Conservation (phyloP, 2,888 invertebrate genomes). For the Abscondita cerata region DNA sequence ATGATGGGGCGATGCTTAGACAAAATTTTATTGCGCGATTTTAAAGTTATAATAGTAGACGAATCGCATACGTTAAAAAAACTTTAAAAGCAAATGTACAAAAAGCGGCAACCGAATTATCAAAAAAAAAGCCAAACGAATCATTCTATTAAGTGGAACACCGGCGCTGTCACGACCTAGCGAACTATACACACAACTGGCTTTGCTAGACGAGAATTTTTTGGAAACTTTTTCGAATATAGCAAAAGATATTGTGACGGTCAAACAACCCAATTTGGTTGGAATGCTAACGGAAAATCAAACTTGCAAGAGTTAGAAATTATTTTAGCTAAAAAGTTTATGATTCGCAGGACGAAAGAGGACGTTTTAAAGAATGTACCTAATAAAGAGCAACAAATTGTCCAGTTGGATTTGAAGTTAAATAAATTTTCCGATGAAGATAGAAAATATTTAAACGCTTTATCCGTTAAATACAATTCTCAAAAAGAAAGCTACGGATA, state of each 20-base stretch:
- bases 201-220: conserved; percentile 74
- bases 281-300: conserved; percentile 88
- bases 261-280: conserved; percentile 78
- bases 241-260: conserved; percentile 63
- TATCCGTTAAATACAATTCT: conserved; percentile 64
- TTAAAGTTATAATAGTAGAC: conserved; percentile 83
- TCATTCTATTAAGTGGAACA: conserved; percentile 89
- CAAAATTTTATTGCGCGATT: conserved; percentile 66
- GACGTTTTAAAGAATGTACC: conserved; percentile 86
- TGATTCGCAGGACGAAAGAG: conserved; percentile 89
- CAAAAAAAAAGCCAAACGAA: conserved; percentile 68
- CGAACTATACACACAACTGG: conserved; percentile 88
- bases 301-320: conserved; percentile 83
- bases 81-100: conserved; percentile 78
- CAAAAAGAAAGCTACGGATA: conserved; percentile 62
- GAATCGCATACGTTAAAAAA: conserved; percentile 93
- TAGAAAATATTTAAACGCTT: conserved; percentile 62
- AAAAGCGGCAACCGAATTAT: conserved; percentile 66
- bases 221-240: conserved; percentile 68
- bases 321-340: conserved; percentile 75
- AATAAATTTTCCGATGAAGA: conserved; percentile 68
- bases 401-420: conserved; percentile 75
- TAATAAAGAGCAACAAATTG: conserved; percentile 82
- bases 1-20: conserved; percentile 71
- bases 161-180: conserved; percentile 91